A percentile compares a stretch with the other conserved stretches of the same genome.
Conservation (phyloP, 1,140 invertebrate genomes). For the Pemphigus obesinymphae region DNA sequence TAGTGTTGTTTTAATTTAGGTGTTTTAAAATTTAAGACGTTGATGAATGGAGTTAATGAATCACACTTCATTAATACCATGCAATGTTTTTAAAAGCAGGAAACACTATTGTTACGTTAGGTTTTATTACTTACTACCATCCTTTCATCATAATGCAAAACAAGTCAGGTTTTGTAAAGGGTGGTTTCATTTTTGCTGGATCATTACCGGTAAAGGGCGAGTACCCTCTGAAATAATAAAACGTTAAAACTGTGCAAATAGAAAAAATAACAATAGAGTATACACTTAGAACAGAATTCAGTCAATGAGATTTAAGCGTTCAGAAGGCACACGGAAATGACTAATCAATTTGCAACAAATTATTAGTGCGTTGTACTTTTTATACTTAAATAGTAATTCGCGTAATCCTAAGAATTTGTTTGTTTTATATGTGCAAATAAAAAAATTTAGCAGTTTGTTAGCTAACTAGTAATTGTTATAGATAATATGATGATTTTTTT, state of each 20-base stretch:
- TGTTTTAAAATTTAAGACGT: slow-evolving; percentile 14
- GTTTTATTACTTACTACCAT: slow-evolving; percentile 20
- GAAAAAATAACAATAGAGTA: slow-evolving; percentile 12
- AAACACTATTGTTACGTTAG: slow-evolving; percentile 30
- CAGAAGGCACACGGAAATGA: slow-evolving; percentile 16
- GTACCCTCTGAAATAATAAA: slow-evolving; percentile 10
- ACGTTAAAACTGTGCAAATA: slow-evolving; percentile 29
- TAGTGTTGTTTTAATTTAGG: background rate
- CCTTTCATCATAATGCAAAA: slow-evolving; percentile 13
- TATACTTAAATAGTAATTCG: background rate
- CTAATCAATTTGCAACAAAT: slow-evolving; percentile 7
- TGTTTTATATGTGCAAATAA: background rate
- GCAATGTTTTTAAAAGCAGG: slow-evolving; percentile 32
- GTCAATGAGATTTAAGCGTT: background rate
- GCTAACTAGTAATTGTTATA: background rate
- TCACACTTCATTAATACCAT: slow-evolving; percentile 26
- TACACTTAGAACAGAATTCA: background rate
- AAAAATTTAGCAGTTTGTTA: background rate
- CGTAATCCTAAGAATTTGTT: background rate
- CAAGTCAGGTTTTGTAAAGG: slow-evolving; percentile 14
- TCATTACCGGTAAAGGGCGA: slow-evolving; percentile 35
- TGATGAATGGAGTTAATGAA: slow-evolving; percentile 39
- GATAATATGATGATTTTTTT: background rate
- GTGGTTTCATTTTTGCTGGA: slow-evolving; percentile 27
- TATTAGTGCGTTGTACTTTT: background rate